Evolutionary conservation across 1,140 invertebrate genomes (phyloP).

Genomic region (Drosophila kepulauana): DNA sequence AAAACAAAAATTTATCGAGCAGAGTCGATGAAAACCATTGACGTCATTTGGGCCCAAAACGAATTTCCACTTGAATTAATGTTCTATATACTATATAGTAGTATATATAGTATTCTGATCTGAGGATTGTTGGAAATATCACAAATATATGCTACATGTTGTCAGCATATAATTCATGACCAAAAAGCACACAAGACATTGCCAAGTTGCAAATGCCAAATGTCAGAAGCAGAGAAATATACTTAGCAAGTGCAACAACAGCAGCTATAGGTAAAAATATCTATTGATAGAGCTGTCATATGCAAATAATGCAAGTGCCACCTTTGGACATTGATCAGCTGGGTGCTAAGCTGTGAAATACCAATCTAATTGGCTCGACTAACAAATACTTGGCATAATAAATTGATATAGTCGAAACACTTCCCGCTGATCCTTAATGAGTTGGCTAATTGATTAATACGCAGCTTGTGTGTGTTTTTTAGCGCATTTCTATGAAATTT

Average conservation of each 20-base stretch:
- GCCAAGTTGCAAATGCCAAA: conserved; percentile 57
- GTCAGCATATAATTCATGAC: conserved; percentile 23
- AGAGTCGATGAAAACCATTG: conserved; percentile 15
- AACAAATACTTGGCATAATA: not conserved
- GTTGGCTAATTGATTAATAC: not conserved
- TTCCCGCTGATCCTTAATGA: conserved; percentile 1
- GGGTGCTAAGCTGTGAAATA: conserved; percentile 16
- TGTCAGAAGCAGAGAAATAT: conserved; percentile 19
- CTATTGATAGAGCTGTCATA: conserved; percentile 32
- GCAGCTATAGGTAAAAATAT: conserved; percentile 22
- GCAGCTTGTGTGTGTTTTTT: not conserved
- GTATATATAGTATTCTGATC: conserved; percentile 5
- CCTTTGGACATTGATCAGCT: conserved; percentile 18
- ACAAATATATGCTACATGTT: conserved; percentile 10
- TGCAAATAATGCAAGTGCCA: conserved; percentile 8
- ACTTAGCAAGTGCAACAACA: not conserved
- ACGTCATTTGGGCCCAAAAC: conserved; percentile 18
- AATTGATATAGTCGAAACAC: not conserved
- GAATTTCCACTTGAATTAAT: conserved; percentile 12
- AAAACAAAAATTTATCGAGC: not conserved
- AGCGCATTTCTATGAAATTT: not conserved
- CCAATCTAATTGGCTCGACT: not conserved
- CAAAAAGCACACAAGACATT: conserved; percentile 22
- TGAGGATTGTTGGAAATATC: conserved; percentile 8
- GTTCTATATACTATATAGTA: not conserved